Base-by-base conservation (phyloP, 1,140 invertebrate species). In the Frieseomelitta varia region DNA sequence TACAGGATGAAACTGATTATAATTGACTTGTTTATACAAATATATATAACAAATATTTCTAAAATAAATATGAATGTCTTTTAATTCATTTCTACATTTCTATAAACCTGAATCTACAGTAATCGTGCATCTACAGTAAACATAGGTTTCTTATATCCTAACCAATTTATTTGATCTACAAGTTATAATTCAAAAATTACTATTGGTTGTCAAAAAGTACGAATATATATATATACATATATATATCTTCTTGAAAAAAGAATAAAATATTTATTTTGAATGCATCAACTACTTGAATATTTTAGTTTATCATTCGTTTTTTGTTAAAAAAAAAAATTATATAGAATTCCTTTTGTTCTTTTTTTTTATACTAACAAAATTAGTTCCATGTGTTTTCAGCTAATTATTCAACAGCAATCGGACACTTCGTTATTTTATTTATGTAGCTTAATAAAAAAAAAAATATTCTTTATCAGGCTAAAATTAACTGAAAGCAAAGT, bases 191-290 rank as follows among this genome's bases (percentile, higher is more conserved):
- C 75, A 65, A 30, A 68, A 82, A 15, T 77, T 19, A 27, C 21
- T 39, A 24, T 17, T 34, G 24, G 6, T 30, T 53, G 1, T 71
- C 67, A 79, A 72, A 84, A 79, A 84, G 67, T 84, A 84, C 81
- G 81, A 79, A n/a, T n/a, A n/a, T n/a, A n/a, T n/a, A n/a, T n/a
- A 79, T 78, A 51, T 61, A 71, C 58, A 56, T 83, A 76, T 67
- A 63, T 53, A 17, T 63, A 39, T 27, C 63, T 63, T 51, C 34
- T 21, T 71, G 4, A 21, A 51, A 27, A n/a, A 47, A 34, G 21
- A 8, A 67, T 56, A 34, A 19, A 34, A 30, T 74, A 34, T 74
- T 56, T 34, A n/a, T 56, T 34, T 74, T 30, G 56, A 56, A 53
- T 53, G 8, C 12, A n/a, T 73, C n/a, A 30, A n/a, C 19, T 55